A percentile compares a stretch with the other conserved stretches of the same genome.
phyloP scores from a whole-genome alignment of 2,888 invertebrate species.

The Drosophila affinis region DNA sequence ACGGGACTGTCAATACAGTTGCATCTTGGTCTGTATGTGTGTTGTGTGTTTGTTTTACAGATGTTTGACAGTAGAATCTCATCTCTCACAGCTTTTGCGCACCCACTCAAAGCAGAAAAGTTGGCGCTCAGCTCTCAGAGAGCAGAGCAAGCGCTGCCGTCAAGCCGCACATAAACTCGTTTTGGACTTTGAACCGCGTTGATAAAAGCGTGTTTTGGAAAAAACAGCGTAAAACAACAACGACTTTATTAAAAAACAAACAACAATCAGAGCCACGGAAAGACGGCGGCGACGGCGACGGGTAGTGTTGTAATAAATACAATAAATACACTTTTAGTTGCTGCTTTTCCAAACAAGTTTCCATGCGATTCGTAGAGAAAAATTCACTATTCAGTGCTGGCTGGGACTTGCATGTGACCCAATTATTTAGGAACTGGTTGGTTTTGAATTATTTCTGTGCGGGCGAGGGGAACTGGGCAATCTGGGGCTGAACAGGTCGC shows the following conservation, averaged over 20 bases:
- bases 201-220: constrained; percentile 50
- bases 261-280: constrained; percentile 40
- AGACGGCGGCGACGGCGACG: not conserved
- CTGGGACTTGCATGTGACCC: constrained; percentile 24
- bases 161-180: constrained; percentile 37
- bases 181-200: constrained; percentile 72
- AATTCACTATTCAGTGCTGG: not conserved
- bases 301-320: constrained; percentile 59
- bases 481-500: constrained; percentile 41
- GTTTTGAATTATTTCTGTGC: constrained; percentile 4
- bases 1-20: not conserved
- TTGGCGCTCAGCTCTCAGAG: not conserved
- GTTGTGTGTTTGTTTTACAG: constrained; percentile 43
- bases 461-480: constrained; percentile 37
- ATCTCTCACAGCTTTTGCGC: constrained; percentile 35
- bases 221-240: constrained; percentile 50
- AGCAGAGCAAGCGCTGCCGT: constrained; percentile 9
- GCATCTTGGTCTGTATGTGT: constrained; percentile 47
- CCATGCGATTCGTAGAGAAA: constrained; percentile 13
- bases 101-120: constrained; percentile 32
- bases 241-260: constrained; percentile 42
- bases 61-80: constrained; percentile 55
- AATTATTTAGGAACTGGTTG: constrained; percentile 39
- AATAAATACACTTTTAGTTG: constrained; percentile 42
- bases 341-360: constrained; percentile 60